Percentiles rank a stretch among this genome's conserved stretches.
These are phyloP conservation scores for Conus ventricosus DNA, from an alignment of 1,140 invertebrate genomes.

Conservation along the genomic window DNA sequence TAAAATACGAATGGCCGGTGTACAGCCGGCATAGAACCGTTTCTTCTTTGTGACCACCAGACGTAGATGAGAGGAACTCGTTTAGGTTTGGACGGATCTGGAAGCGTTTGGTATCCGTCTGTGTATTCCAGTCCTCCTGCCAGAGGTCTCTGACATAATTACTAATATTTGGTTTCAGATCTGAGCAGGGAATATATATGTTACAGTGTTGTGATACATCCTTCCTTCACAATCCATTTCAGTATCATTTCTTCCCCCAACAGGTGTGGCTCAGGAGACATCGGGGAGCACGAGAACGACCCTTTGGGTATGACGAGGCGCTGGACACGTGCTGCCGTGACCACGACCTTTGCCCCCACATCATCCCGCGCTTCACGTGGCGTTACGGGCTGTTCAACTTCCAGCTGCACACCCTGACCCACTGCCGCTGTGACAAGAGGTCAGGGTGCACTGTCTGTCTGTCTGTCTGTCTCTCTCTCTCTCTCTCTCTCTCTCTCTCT, in stretches of 20 bases:
- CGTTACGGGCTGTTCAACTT: constrained; percentile 90
- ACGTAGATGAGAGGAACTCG: no score
- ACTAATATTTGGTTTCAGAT: neutral
- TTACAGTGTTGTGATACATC: neutral
- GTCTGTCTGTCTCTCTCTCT: neutral
- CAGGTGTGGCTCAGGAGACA: constrained; percentile 88
- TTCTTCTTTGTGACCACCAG: no score
- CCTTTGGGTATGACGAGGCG: constrained; percentile 84
- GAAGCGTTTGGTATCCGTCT: no score
- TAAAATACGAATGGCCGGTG: no score
- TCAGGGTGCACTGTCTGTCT: constrained; percentile 72
- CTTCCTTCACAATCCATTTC: neutral
- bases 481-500: neutral
- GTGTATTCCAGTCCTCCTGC: no score
- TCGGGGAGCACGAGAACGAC: constrained; percentile 84
- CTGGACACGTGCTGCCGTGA: constrained; percentile 89
- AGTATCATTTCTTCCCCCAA: neutral
- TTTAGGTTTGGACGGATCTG: no score
- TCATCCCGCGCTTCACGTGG: constrained; percentile 84
- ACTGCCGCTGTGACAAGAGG: constrained; percentile 92
- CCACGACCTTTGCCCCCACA: constrained; percentile 89
- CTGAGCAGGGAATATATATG: neutral
- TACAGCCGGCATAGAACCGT: no score
- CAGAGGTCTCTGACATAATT: neutral
- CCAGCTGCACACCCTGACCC: constrained; percentile 88